Evolutionary conservation across 2,113 vertebrate genomes (phyloP), one percentile per base, ranked within the genome.

Genomic region (Scomber colias): DNA sequence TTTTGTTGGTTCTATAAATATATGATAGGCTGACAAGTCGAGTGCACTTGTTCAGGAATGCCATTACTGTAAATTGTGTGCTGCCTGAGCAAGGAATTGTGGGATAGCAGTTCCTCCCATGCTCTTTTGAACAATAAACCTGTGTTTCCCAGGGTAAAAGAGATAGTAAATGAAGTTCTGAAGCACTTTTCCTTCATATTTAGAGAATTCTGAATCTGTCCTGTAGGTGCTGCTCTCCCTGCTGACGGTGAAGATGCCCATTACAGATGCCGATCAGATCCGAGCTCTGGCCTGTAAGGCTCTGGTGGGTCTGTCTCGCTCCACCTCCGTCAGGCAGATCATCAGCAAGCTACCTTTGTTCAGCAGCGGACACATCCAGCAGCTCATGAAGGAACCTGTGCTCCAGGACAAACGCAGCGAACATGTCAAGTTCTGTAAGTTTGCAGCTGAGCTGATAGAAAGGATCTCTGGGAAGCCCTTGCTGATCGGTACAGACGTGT

Each of bases 391-490:
- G 79, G 98, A 99, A 88, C 98, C 98, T 0, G 96, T 99, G 77
- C 96, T 99, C 7, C 98, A 99, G 95, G 98, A 99, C 94, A 99
- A 99, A 90, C 97, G 98, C 82, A 98, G 96, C 0, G 97, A 99
- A 81, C 98, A 99, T 0, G 98, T 99, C 66, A 97, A 97, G 83
- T 99, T 99, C 92, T 99, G 98, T 92, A 99, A 99, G 76, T 99
- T 96, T 0, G 97, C 98, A 0, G 97, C 98, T 0, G 97, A 99
- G 87, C 95, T 99, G 55, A 99, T 99, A 1, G 98, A 99, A 86
- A 94, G 98, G 0, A 97, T 99, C 14, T 99, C 98, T 0, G 98
- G 98, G 44, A 99, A 99, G 73, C 98, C 98, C 0, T 77, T 99
- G 80, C 94, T 98, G 44, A 98, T 99, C 0, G 98, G 98, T 68